These are phyloP conservation scores for Drosophila insularis DNA, from an alignment of 1,140 invertebrate genomes.

Conservation along the genomic window DNA sequence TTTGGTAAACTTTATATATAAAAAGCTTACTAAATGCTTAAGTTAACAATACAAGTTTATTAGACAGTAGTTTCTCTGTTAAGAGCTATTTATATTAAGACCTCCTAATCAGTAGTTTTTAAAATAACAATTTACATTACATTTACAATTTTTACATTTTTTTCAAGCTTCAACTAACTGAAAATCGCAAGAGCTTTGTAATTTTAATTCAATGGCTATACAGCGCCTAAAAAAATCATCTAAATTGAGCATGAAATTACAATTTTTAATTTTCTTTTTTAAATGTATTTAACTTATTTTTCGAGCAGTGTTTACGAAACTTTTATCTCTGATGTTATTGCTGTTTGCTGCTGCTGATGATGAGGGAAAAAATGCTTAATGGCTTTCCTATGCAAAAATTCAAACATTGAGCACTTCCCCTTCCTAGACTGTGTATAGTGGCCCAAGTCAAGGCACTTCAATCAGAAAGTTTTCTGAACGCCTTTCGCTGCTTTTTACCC, in stretches of 20 bases:
- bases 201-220: too few species aligned
- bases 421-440: slow-evolving; percentile 16
- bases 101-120: too few species aligned
- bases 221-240: too few species aligned
- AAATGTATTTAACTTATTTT: neutral
- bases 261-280: neutral
- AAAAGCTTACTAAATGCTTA: too few species aligned
- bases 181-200: too few species aligned
- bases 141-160: too few species aligned
- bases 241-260: neutral
- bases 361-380: slow-evolving; percentile 57
- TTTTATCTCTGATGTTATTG: slow-evolving; percentile 54
- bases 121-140: too few species aligned
- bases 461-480: slow-evolving; percentile 66
- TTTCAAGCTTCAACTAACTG: too few species aligned
- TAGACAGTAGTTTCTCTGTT: too few species aligned
- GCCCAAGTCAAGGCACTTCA: slow-evolving; percentile 60
- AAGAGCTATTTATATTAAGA: too few species aligned
- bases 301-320: slow-evolving; percentile 33
- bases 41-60: too few species aligned
- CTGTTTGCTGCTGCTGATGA: slow-evolving; percentile 28
- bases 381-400: slow-evolving; percentile 73
- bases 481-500: slow-evolving; percentile 40
- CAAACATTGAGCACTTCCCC: slow-evolving; percentile 43
- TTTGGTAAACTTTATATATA: too few species aligned